A percentile compares a stretch with the other conserved stretches of the same genome.
These are phyloP conservation scores for Chromoteleia sp. DNA, from an alignment of 2,888 invertebrate species.

Conservation along the genomic window DNA sequence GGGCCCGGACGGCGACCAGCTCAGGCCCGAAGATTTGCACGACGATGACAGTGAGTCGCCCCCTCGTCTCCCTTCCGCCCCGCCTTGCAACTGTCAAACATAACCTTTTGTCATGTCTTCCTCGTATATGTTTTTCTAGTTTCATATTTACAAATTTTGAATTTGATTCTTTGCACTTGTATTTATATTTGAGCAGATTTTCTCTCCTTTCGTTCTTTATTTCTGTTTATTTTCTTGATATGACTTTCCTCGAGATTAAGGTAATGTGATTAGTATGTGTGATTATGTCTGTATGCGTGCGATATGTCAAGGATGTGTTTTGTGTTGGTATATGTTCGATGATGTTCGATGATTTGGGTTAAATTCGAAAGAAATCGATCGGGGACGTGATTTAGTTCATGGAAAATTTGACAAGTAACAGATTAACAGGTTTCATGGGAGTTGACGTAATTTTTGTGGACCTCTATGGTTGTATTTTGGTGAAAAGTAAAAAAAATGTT, in stretches of 20 bases:
- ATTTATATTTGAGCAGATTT: not conserved
- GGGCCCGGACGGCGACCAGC: conserved; percentile 86
- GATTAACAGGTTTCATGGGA: conserved; percentile 9
- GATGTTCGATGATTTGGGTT: conserved; percentile 25
- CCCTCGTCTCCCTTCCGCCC: conserved; percentile 23
- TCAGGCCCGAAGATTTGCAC: conserved; percentile 86
- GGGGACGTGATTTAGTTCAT: not conserved
- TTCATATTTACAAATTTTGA: not conserved
- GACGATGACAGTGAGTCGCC: conserved; percentile 87
- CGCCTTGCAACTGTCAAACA: conserved; percentile 65
- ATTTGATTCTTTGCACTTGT: not conserved
- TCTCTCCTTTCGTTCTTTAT: too few species aligned
- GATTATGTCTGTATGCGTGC: conserved; percentile 4
- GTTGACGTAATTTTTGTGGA: not conserved
- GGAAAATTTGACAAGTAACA: conserved; percentile 38
- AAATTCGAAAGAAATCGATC: not conserved
- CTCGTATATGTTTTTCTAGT: not conserved
- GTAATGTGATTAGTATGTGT: conserved; percentile 46
- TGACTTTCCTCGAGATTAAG: conserved; percentile 40
- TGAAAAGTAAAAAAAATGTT: conserved; percentile 3
- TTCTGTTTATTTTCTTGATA: not conserved
- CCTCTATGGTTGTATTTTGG: not conserved
- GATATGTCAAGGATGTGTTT: conserved; percentile 42
- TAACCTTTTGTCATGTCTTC: conserved; percentile 55
- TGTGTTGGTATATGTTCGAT: conserved; percentile 1